Percentiles rank a stretch among this genome's conserved stretches.
These are phyloP conservation scores for Pyrrhia umbra DNA, from an alignment of 2,888 invertebrate species.

Conservation along the genomic window DNA sequence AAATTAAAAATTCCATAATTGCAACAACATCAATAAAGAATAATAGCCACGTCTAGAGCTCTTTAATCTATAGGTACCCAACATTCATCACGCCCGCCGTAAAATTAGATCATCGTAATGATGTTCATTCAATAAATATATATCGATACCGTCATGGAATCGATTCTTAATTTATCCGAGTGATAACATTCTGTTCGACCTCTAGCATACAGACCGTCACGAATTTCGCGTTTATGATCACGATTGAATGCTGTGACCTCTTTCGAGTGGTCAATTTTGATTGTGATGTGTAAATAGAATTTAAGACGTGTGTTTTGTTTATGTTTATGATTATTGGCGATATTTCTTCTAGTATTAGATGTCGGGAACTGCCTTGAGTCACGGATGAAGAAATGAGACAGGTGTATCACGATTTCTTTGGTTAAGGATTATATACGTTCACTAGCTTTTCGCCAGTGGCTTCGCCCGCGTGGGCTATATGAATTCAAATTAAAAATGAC, in stretches of 20 bases:
- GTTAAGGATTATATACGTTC: background rate
- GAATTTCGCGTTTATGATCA: conserved; percentile 66
- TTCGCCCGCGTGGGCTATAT: no score
- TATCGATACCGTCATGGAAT: conserved; percentile 73
- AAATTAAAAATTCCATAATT: no score
- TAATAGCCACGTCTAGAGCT: conserved; percentile 30
- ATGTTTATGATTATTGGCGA: conserved; percentile 24
- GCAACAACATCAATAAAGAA: no score
- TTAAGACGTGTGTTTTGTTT: conserved; percentile 41
- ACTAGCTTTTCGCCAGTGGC: no score
- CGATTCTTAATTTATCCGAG: conserved; percentile 78
- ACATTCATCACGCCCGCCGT: conserved; percentile 69
- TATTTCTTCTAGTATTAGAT: conserved; percentile 10
- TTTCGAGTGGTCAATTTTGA: conserved; percentile 56
- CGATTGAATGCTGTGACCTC: conserved; percentile 66
- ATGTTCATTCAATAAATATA: conserved; percentile 71
- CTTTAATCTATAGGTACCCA: conserved; percentile 19
- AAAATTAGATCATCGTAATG: conserved; percentile 82
- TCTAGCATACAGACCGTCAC: conserved; percentile 69
- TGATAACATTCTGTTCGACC: conserved; percentile 75
- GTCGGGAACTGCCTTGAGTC: background rate
- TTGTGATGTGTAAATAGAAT: conserved; percentile 54
- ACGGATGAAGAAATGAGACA: background rate
- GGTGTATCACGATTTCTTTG: conserved; percentile 16
- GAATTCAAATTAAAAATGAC: no score